These are phyloP conservation scores for Malurus cyaneus DNA, from an alignment of 2,113 vertebrate species.

Conservation along the genomic window DNA sequence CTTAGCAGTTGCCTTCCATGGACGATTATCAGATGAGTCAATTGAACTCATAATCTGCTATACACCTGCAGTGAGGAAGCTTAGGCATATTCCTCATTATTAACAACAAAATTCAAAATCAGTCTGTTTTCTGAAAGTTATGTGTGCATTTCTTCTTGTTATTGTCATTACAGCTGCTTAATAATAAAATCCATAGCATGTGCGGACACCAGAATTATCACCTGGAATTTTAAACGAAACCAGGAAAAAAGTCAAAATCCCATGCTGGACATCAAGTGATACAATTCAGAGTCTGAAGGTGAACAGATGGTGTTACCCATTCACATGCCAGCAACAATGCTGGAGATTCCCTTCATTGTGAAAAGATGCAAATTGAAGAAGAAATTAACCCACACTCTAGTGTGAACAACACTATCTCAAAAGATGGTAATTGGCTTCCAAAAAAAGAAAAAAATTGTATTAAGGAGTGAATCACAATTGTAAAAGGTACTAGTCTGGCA, in stretches of 20 bases:
- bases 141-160: background rate
- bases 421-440: background rate
- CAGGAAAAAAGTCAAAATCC: background rate
- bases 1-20: background rate
- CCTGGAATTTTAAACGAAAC: background rate
- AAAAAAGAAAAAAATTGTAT: background rate
- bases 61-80: background rate
- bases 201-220: background rate
- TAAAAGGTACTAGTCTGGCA: background rate
- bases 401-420: background rate
- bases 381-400: constrained; percentile 7
- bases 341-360: background rate
- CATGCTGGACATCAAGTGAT: background rate
- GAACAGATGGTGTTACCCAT: background rate
- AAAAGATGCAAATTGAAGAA: constrained; percentile 16
- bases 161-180: background rate
- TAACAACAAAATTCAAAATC: background rate
- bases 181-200: background rate
- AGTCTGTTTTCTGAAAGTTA: background rate
- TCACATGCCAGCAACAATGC: background rate
- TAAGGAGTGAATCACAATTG: background rate
- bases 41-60: background rate
- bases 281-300: background rate
- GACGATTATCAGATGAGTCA: background rate
- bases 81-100: background rate